Evolutionary conservation across 2,888 invertebrate species (phyloP), one percentile per base, ranked within the genome.

Genomic region (Chalcis sispes): DNA sequence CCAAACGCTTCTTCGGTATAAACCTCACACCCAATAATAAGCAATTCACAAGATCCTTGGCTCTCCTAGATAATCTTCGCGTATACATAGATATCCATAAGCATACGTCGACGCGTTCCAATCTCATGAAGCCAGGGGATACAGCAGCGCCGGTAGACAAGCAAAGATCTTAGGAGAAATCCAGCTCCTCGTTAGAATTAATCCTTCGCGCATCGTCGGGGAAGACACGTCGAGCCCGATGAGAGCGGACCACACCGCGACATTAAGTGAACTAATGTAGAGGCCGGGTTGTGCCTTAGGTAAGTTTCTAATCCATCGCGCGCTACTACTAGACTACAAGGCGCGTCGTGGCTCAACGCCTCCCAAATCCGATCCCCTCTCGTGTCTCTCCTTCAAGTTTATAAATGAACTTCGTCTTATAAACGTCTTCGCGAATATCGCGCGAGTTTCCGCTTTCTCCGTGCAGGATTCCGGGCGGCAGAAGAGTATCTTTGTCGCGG

Each of bases 181-280:
- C 58, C 72, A 23, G 32, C 71, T 71, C 59, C 75, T 75, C n/a
- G n/a, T n/a, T 66, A 46, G 65, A 42, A 66, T 65, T 71, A 75
- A 62, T 72, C 72, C 71, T 62, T 48, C 42, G 75, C 79, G 78
- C 79, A 81, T 84, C 82, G 84, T 83, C 84, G 82, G 82, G 83
- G n/a, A n/a, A n/a, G n/a, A n/a, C n/a, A 50, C n/a, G 15, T 29
- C 61, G 61, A 65, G 65, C 70, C 32, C 71, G 76, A n/a, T n/a
- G 13, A 25, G 52, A n/a, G n/a, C n/a, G n/a, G n/a, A n/a, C n/a
- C n/a, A n/a, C n/a, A n/a, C 15, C 18, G 29, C 25, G 64, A 79
- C 75, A 81, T 81, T 85, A 84, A 84, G 85, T 82, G 82, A 82
- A 77, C 81, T 86, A 86, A 86, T 86, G 83, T 84, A 85, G 84